A percentile compares a stretch with the other conserved stretches of the same genome.
These are phyloP conservation scores for Campopleginae sp. DNA, from an alignment of 2,888 invertebrate genomes.

Conservation along the genomic window DNA sequence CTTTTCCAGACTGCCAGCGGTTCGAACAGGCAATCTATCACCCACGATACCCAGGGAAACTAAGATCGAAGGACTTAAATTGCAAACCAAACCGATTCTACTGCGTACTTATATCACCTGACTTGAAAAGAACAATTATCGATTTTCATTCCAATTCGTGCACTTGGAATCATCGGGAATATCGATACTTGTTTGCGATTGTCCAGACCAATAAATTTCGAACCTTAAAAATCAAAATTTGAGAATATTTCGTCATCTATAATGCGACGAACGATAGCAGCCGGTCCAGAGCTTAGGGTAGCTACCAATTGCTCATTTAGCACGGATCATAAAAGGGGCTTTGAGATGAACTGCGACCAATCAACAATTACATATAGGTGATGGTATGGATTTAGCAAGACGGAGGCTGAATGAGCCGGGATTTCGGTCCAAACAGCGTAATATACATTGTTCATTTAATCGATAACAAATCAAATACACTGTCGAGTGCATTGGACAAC, in stretches of 20 bases:
- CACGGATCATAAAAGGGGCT: not conserved
- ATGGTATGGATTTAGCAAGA: not conserved
- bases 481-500: slow-evolving; percentile 53
- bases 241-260: not conserved
- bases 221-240: too few species aligned
- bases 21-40: slow-evolving; percentile 35
- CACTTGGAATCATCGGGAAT: not conserved
- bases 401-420: not conserved
- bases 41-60: slow-evolving; percentile 29
- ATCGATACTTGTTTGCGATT: not conserved
- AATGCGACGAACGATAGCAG: not conserved
- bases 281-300: not conserved
- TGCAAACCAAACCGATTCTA: slow-evolving; percentile 49
- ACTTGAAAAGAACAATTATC: not conserved
- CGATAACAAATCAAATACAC: slow-evolving; percentile 58
- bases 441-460: slow-evolving; percentile 10
- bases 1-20: slow-evolving; percentile 41
- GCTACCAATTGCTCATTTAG: not conserved
- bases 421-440: not conserved
- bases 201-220: too few species aligned
- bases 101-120: slow-evolving; percentile 16
- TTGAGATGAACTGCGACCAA: not conserved
- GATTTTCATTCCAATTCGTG: not conserved
- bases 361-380: not conserved
- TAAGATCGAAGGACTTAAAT: slow-evolving; percentile 36